These are phyloP conservation scores for Steinernema hermaphroditum DNA, from an alignment of 2,888 invertebrate species.

Conservation along the genomic window DNA sequence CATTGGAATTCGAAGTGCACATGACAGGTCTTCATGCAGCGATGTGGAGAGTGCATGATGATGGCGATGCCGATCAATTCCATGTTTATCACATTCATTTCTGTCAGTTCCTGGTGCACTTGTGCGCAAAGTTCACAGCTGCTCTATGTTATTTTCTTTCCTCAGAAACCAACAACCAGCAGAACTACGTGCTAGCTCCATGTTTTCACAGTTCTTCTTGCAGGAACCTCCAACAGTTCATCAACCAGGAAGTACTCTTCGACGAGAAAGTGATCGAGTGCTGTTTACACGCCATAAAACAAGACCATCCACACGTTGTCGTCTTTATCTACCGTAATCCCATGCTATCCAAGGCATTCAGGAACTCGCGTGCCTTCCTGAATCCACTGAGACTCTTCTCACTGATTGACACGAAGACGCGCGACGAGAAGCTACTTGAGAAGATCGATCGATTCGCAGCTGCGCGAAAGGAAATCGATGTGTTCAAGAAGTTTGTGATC, in stretches of 20 bases:
- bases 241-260: slow-evolving; percentile 10
- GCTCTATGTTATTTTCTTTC: no score
- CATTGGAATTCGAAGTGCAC: no score
- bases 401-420: slow-evolving; percentile 14
- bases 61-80: no score
- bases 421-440: background rate
- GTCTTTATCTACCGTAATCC: background rate
- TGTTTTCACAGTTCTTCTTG: no score
- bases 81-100: no score
- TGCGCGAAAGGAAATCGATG: background rate
- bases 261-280: slow-evolving; percentile 25
- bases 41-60: no score
- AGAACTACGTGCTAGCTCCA: no score
- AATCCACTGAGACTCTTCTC: slow-evolving; percentile 17
- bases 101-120: no score
- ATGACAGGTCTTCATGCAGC: no score
- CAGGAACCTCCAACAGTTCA: slow-evolving; percentile 15
- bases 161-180: no score
- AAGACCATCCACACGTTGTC: slow-evolving; percentile 15
- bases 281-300: slow-evolving; percentile 24
- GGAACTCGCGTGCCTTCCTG: background rate
- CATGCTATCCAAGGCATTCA: background rate
- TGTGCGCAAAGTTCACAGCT: no score
- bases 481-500: background rate
- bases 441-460: background rate